Conservation (phyloP, 2,888 invertebrate species). For the Dendrolimus pini region DNA sequence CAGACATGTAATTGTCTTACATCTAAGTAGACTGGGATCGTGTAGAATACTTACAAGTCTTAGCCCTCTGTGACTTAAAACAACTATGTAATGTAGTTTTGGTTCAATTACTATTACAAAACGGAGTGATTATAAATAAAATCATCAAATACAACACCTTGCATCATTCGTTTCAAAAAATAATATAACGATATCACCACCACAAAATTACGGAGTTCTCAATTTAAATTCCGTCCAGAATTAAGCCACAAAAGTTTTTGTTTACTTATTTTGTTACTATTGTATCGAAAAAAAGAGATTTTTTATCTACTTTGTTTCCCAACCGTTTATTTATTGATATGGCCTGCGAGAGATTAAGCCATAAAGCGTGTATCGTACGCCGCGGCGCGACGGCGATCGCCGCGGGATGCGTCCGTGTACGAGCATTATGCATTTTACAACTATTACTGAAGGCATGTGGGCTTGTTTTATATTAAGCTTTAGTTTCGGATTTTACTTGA, state of each 20-base stretch:
- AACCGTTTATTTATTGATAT: constrained; percentile 63
- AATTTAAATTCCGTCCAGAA: constrained; percentile 7
- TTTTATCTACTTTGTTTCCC: constrained; percentile 43
- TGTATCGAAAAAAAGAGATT: constrained; percentile 13
- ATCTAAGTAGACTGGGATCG: too few relatives aligned
- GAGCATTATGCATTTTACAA: constrained; percentile 59
- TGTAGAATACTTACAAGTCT: too few relatives aligned
- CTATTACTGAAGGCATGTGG: constrained; percentile 45
- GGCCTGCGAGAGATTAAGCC: constrained; percentile 66
- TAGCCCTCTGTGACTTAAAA: too few relatives aligned
- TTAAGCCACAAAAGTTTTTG: constrained; percentile 4
- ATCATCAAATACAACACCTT: too few relatives aligned
- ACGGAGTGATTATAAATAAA: too few relatives aligned
- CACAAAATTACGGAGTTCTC: not conserved
- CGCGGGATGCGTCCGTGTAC: constrained; percentile 47
- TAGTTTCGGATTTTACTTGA: not conserved
- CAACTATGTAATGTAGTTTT: too few relatives aligned
- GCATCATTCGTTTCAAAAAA: too few relatives aligned
- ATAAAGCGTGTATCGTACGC: constrained; percentile 52
- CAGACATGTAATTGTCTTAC: too few relatives aligned
- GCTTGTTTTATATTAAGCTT: constrained; percentile 17
- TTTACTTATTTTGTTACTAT: constrained; percentile 15
- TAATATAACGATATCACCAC: too few relatives aligned
- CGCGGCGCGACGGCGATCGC: constrained; percentile 55
- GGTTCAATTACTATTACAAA: too few relatives aligned